These are phyloP conservation scores for Diceros bicornis DNA, from an alignment of 2,797 vertebrate species.

Conservation along the genomic window DNA sequence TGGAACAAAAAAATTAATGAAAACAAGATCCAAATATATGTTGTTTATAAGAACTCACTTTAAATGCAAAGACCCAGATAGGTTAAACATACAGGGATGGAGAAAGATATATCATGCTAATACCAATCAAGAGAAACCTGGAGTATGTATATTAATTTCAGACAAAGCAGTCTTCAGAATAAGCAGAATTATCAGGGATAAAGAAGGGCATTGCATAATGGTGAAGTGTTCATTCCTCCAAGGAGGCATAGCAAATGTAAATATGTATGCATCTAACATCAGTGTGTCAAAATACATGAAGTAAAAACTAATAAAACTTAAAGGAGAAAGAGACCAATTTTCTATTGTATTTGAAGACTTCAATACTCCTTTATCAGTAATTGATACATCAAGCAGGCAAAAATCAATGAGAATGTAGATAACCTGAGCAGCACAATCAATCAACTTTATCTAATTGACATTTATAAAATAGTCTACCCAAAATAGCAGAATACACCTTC, in stretches of 20 bases:
- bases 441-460: constrained; percentile 42
- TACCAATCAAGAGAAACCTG: background rate
- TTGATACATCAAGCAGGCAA: background rate
- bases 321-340: background rate
- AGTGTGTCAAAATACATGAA: constrained; percentile 21
- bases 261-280: background rate
- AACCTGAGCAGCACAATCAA: constrained; percentile 12
- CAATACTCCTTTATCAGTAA: background rate
- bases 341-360: background rate
- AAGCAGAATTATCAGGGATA: background rate
- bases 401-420: constrained; percentile 12
- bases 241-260: background rate
- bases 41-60: background rate
- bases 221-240: background rate
- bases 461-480: constrained; percentile 14
- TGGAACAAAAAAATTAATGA: background rate
- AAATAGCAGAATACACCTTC: background rate
- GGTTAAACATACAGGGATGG: background rate
- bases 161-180: background rate
- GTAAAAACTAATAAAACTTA: background rate
- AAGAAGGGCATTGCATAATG: background rate
- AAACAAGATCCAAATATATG: background rate
- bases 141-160: background rate
- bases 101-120: background rate
- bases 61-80: background rate